Conservation (phyloP, 2,797 vertebrate genomes). For the Sebastes ruberrimus region DNA sequence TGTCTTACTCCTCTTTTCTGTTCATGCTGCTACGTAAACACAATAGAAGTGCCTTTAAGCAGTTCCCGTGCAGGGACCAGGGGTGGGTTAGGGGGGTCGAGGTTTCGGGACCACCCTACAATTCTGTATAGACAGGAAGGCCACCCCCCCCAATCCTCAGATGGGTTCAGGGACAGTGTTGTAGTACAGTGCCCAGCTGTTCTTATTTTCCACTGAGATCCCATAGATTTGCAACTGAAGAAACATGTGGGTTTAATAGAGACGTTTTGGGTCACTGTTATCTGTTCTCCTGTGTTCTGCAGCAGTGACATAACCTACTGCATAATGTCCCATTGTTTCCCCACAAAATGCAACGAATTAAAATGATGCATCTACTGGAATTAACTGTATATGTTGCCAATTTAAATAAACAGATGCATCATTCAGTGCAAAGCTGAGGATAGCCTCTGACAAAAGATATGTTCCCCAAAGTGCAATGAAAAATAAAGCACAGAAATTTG, state of each 20-base stretch:
- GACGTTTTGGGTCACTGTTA: conserved; percentile 16
- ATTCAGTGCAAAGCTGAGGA: background rate
- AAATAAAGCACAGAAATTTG: conserved; percentile 14
- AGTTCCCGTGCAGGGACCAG: conserved; percentile 5
- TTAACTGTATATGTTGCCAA: background rate
- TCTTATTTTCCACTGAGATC: conserved; percentile 37
- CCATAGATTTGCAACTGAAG: conserved; percentile 22
- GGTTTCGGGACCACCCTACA: conserved; percentile 62
- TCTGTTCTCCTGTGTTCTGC: conserved; percentile 28
- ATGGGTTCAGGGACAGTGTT: conserved; percentile 57
- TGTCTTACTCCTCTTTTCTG: conserved; percentile 12
- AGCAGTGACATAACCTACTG: background rate
- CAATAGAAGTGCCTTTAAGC: conserved; percentile 23
- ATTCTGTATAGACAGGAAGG: conserved; percentile 52
- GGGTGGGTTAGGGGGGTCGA: conserved; percentile 25
- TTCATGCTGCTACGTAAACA: conserved; percentile 47
- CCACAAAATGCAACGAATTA: background rate
- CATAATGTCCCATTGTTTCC: conserved; percentile 16
- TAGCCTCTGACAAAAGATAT: background rate
- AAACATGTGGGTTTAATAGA: conserved; percentile 47
- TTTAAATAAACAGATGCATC: background rate
- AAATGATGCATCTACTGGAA: background rate
- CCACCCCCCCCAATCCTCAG: conserved; percentile 42
- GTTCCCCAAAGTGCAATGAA: background rate
- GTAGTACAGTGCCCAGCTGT: conserved; percentile 71